These are phyloP conservation scores for Bujurquina vittata DNA, from an alignment of 2,113 vertebrate genomes.

Conservation along the genomic window DNA sequence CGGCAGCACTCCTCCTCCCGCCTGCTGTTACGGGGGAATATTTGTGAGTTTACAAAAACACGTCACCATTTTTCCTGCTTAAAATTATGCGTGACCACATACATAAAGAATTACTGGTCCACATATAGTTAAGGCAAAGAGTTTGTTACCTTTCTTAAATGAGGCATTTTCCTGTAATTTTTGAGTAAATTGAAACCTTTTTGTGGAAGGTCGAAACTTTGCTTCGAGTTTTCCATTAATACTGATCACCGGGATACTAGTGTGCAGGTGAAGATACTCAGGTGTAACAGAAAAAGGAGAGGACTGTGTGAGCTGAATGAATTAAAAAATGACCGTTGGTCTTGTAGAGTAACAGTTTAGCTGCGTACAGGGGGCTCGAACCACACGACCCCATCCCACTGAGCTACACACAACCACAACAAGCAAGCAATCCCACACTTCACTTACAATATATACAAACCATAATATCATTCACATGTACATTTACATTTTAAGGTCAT, in stretches of 20 bases:
- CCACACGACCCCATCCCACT: neutral
- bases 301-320: neutral
- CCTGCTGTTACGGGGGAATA: neutral
- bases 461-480: slow-evolving; percentile 38
- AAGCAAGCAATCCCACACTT: neutral
- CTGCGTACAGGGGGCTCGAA: neutral
- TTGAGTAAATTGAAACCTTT: neutral
- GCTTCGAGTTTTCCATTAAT: neutral
- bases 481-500: slow-evolving; percentile 57
- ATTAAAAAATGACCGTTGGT: neutral
- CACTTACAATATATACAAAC: slow-evolving; percentile 39
- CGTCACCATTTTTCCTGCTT: too few species aligned
- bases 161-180: neutral
- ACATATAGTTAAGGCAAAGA: neutral
- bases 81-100: too few species aligned
- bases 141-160: neutral
- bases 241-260: neutral
- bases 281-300: neutral
- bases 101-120: neutral
- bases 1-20: neutral
- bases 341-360: neutral
- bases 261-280: slow-evolving; percentile 15
- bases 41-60: too few species aligned
- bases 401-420: slow-evolving; percentile 1
- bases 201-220: neutral